Base-by-base conservation (phyloP, 2,888 invertebrate species). In the Pseudococcus jackbeardsleyi region DNA sequence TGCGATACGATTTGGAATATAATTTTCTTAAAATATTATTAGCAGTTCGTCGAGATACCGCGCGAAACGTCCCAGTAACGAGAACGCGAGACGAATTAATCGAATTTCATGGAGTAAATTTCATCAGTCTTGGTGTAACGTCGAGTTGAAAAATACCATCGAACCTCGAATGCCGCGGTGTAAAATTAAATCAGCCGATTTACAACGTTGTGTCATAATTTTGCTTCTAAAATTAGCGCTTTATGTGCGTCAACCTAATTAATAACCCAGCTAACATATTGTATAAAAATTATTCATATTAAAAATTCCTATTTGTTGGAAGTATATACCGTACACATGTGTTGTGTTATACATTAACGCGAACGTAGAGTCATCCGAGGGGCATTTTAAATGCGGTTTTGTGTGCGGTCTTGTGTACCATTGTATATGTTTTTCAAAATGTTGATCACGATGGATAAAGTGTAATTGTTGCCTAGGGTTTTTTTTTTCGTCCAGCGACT, bases 221-320 rank as follows among this genome's bases (percentile, higher is more conserved):
- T 77, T 48, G 88, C 88, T 88, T 88, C 88, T 88, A 88, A 88
- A 82, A 50, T 88, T 88, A 88, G 82, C 77, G 54, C 82, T 88
- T 88, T 88, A 50, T 88, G 79, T 79, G 82, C 88, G 88, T 88
- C 82, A 79, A 82, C 54, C 79, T 79, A 88, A 88, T 88, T 88
- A 88, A 88, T 88, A 87, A 82, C 59, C 77, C 9, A 26, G 79
- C 79, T 88, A 77, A 77, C 72, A 77, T 87, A 26, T 42, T 86
- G 85, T 72, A 72, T 72, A 72, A 72, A 72, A 72, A 72, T 72
- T 72, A 72, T 72, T 72, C 72, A 15, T 72, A 72, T 72, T 26
- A 17, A 72, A 72, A 33, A 26, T 15, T 72, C 9, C 33, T 33
- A 33, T 72, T 26, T 7, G 72, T 72, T 33, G 64, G 64, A 64